These are phyloP conservation scores for Nothobranchius kuhntae DNA, from an alignment of 2,113 vertebrate genomes.

Conservation along the genomic window DNA sequence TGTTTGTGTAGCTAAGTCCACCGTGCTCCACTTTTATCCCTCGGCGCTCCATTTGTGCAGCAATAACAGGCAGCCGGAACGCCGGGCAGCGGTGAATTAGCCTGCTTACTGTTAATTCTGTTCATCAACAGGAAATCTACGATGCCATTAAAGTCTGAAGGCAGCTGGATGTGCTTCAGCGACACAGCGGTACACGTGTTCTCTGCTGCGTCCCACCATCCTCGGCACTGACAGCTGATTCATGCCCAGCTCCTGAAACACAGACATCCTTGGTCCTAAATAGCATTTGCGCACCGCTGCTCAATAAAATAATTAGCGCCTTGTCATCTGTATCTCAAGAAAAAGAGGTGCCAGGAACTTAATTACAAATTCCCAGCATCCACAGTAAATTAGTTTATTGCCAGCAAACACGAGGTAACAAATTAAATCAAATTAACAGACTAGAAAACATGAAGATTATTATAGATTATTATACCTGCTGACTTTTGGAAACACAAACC, in stretches of 20 bases:
- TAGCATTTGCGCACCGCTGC: conserved; percentile 10
- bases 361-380: background rate
- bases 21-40: conserved; percentile 77
- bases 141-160: conserved; percentile 87
- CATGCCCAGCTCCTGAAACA: conserved; percentile 53
- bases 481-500: too few species aligned
- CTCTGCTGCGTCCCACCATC: conserved; percentile 62
- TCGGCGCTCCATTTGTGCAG: conserved; percentile 81
- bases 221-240: conserved; percentile 72
- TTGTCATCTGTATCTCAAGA: background rate
- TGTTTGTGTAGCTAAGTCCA: conserved; percentile 98
- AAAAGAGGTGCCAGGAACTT: too few species aligned
- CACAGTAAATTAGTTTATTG: background rate
- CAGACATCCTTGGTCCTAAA: conserved; percentile 32
- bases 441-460: background rate
- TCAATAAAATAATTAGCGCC: conserved; percentile 4
- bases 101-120: conserved; percentile 86
- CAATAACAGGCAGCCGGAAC: conserved; percentile 78
- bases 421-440: background rate
- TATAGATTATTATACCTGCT: background rate
- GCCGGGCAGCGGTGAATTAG: conserved; percentile 78
- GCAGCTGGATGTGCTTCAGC: conserved; percentile 73
- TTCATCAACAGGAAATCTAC: conserved; percentile 94
- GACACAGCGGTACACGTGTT: conserved; percentile 70
- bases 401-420: background rate